A percentile compares a stretch with the other conserved stretches of the same genome.
Evolutionary conservation across 2,888 invertebrate species (phyloP).

Genomic region (Xylocampa areola): DNA sequence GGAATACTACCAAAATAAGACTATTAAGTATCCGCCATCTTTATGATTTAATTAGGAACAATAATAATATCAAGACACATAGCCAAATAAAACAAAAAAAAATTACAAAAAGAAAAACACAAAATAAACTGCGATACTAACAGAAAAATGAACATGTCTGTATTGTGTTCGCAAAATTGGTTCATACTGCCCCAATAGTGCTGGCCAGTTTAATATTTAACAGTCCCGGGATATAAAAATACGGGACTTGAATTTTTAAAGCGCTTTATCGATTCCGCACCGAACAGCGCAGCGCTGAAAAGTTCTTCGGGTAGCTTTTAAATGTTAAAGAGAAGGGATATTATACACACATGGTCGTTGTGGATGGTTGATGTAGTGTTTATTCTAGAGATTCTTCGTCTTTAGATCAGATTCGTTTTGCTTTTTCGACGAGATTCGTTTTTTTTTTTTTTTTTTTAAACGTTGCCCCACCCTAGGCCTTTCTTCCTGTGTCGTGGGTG

Average conservation of each 20-base stretch:
- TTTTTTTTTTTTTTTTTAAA: no score
- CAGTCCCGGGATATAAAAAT: conserved; percentile 34
- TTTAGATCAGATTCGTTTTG: no score
- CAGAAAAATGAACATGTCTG: conserved; percentile 38
- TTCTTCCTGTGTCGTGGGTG: no score
- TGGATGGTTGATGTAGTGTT: no score
- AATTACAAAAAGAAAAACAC: conserved; percentile 30
- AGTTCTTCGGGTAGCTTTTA: conserved; percentile 23
- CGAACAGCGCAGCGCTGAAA: conserved; percentile 28
- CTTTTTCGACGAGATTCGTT: no score
- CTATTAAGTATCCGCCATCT: no score
- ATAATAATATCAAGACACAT: no score
- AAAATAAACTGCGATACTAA: conserved; percentile 37
- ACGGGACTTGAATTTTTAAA: conserved; percentile 57
- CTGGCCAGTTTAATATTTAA: conserved; percentile 35
- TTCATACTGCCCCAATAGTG: conserved; percentile 36
- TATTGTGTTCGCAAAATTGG: conserved; percentile 47
- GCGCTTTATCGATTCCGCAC: conserved; percentile 45
- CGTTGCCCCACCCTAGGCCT: no score
- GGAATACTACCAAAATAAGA: no score
- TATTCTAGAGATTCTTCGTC: no score
- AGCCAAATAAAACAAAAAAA: conserved; percentile 7
- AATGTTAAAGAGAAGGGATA: conserved; percentile 34
- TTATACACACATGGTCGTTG: conserved; percentile 11
- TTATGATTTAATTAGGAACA: no score